A percentile compares a stretch with the other conserved stretches of the same genome.
Conservation (phyloP, 2,113 vertebrate genomes). For the Neodontobutis hainanensis region DNA sequence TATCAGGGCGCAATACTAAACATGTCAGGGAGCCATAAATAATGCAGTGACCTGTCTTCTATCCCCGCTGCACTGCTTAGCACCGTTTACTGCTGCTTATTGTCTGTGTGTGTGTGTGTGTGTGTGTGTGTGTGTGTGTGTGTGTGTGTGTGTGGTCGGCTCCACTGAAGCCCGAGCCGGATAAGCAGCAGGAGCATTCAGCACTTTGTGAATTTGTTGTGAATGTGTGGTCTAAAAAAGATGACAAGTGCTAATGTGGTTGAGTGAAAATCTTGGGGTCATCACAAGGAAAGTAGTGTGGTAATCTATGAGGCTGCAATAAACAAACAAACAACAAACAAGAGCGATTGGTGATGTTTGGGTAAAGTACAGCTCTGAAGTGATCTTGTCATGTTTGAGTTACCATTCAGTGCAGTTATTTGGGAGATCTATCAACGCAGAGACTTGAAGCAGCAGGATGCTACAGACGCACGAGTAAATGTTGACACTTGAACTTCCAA, state of each 20-base stretch:
- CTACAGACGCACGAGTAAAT: conserved; percentile 1
- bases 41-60: conserved; percentile 71
- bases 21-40: conserved; percentile 67
- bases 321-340: neutral
- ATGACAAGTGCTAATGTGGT: conserved; percentile 34
- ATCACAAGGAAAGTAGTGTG: conserved; percentile 25
- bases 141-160: conserved; percentile 21
- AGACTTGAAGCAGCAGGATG: conserved; percentile 6
- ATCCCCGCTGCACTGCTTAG: conserved; percentile 68
- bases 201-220: conserved; percentile 43
- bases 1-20: conserved; percentile 69
- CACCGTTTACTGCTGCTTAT: conserved; percentile 70
- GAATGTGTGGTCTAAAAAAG: conserved; percentile 43
- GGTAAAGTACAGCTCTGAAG: conserved; percentile 1
- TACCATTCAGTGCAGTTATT: neutral
- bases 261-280: conserved; percentile 19
- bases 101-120: conserved; percentile 8
- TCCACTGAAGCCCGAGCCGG: conserved; percentile 29
- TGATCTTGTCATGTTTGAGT: neutral
- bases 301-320: neutral
- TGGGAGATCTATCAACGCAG: neutral
- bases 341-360: neutral
- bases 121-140: neutral
- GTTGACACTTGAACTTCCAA: conserved; percentile 7
- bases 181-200: conserved; percentile 24